A percentile compares a stretch with the other conserved stretches of the same genome.
Evolutionary conservation across 1,140 invertebrate species (phyloP).

Genomic region (Mactra quadrangularis): DNA sequence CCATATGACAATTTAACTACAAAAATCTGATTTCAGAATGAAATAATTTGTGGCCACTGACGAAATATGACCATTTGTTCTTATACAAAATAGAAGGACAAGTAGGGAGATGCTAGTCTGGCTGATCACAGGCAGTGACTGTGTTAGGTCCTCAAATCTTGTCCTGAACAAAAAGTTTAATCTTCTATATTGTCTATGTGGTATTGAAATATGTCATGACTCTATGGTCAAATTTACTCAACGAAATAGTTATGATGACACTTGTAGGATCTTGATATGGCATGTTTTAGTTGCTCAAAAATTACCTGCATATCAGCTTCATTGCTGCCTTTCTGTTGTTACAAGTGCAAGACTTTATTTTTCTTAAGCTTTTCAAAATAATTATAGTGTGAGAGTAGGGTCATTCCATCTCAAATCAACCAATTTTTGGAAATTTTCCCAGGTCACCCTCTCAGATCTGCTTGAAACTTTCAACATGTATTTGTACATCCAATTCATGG

Average conservation of each 20-base stretch:
- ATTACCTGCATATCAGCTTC: neutral
- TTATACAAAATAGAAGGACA: neutral
- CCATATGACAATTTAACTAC: neutral
- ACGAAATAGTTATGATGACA: neutral
- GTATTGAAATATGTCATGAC: neutral
- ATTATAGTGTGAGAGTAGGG: neutral
- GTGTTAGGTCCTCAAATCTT: neutral
- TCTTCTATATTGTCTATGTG: neutral
- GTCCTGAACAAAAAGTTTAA: neutral
- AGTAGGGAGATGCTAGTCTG: neutral
- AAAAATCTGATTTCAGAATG: neutral
- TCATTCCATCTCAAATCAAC: neutral
- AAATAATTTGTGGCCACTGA: neutral
- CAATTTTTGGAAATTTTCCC: too few relatives aligned
- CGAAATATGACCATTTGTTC: neutral
- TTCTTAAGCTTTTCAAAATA: neutral
- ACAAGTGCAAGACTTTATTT: neutral
- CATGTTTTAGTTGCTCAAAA: neutral
- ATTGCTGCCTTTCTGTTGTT: neutral
- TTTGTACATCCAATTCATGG: too few relatives aligned
- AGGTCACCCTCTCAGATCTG: too few relatives aligned
- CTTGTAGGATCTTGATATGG: neutral
- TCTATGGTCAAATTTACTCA: neutral
- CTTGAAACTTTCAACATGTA: too few relatives aligned
- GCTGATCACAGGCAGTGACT: neutral